These are phyloP conservation scores for Pseudomyrmex concolor DNA, from an alignment of 1,140 invertebrate genomes.

Conservation along the genomic window DNA sequence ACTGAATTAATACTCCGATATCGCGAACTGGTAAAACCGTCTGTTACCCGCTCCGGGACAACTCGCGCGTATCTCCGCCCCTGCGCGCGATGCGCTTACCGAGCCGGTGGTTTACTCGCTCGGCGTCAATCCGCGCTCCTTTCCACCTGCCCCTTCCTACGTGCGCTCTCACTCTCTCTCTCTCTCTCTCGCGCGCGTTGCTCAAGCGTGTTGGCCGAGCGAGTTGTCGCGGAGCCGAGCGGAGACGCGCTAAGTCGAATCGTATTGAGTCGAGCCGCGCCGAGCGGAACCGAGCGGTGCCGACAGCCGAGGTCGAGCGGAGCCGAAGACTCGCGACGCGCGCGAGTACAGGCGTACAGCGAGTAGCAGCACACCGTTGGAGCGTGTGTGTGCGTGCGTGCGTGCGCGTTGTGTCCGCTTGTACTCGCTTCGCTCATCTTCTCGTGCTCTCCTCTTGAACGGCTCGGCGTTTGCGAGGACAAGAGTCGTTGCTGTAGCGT, in stretches of 20 bases:
- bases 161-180: background rate
- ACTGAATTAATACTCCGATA: background rate
- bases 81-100: slow-evolving; percentile 20
- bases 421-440: slow-evolving; percentile 40
- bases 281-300: slow-evolving; percentile 63
- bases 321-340: slow-evolving; percentile 61
- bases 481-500: background rate
- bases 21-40: background rate
- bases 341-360: slow-evolving; percentile 15
- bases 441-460: slow-evolving; percentile 1
- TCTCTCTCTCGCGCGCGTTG: slow-evolving; percentile 1
- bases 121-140: slow-evolving; percentile 32
- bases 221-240: slow-evolving; percentile 64
- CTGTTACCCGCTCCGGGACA: background rate
- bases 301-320: slow-evolving; percentile 63
- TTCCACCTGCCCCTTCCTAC: slow-evolving; percentile 1
- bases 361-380: slow-evolving; percentile 24
- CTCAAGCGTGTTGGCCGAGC: slow-evolving; percentile 51
- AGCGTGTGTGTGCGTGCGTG: slow-evolving; percentile 49
- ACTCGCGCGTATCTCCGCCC: slow-evolving; percentile 35
- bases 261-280: slow-evolving; percentile 68
- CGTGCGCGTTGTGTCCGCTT: slow-evolving; percentile 31
- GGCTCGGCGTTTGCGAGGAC: background rate
- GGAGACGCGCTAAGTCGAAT: slow-evolving; percentile 70
- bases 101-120: slow-evolving; percentile 54